Evolutionary conservation across 2,888 invertebrate species (phyloP).

Genomic region (Metacarcinus magister): DNA sequence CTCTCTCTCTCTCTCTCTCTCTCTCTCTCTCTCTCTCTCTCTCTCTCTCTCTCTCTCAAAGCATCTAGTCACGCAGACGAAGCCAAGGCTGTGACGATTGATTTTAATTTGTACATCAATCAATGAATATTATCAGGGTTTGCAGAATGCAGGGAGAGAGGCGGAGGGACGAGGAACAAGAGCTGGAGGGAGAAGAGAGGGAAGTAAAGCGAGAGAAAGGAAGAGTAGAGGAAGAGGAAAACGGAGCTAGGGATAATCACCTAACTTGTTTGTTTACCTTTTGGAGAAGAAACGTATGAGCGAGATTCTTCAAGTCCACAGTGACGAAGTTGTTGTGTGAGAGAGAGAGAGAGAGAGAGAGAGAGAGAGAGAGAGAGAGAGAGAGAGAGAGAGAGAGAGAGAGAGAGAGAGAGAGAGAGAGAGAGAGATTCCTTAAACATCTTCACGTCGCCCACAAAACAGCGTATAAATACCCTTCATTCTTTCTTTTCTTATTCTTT

Average conservation of each 20-base stretch:
- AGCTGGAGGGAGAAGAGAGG: background rate
- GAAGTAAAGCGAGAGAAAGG: background rate
- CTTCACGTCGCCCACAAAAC: background rate
- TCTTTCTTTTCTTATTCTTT: background rate
- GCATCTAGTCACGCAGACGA: background rate
- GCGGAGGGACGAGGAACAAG: background rate
- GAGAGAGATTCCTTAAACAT: background rate
- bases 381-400: background rate
- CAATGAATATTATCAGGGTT: background rate
- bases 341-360: constrained; percentile 26
- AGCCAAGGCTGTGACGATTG: background rate
- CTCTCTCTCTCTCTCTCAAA: background rate
- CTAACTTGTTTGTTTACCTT: background rate
- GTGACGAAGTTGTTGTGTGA: constrained; percentile 29
- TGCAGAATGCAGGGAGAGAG: background rate
- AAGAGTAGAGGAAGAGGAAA: background rate
- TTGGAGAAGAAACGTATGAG: background rate
- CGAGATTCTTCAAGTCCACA: background rate
- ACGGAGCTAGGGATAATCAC: background rate
- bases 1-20: constrained; percentile 48
- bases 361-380: background rate
- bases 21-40: constrained; percentile 22
- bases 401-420: constrained; percentile 26
- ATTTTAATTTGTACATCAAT: constrained; percentile 2
- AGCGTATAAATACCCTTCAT: background rate